A percentile compares a stretch with the other conserved stretches of the same genome.
Evolutionary conservation across 2,888 invertebrate species (phyloP).

Genomic region (Ophraella communa): DNA sequence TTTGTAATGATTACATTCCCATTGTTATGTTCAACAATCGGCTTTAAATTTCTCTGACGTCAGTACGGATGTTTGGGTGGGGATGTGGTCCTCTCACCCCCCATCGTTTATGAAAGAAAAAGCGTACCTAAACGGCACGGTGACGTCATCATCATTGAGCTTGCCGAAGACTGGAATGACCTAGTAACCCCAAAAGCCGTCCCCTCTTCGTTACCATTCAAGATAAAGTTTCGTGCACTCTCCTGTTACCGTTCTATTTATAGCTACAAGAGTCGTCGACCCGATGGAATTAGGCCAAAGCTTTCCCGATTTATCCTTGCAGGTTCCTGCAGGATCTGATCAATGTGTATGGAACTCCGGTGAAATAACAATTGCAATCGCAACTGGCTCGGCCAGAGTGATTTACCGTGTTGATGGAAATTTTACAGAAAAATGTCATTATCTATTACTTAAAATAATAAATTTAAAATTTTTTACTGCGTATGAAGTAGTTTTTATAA

Average conservation of each 20-base stretch:
- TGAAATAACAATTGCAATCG: slow-evolving; percentile 15
- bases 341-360: slow-evolving; percentile 12
- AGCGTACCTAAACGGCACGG: slow-evolving; percentile 3
- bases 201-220: slow-evolving; percentile 33
- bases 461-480: too few relatives aligned
- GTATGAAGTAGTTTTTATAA: too few relatives aligned
- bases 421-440: not conserved
- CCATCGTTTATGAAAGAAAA: slow-evolving; percentile 10
- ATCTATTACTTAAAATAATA: too few relatives aligned
- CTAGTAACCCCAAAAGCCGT: slow-evolving; percentile 34
- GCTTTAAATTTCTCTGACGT: not conserved
- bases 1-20: too few relatives aligned
- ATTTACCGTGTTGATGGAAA: not conserved
- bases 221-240: slow-evolving; percentile 19
- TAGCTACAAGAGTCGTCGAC: slow-evolving; percentile 36
- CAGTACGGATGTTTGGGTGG: not conserved
- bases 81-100: not conserved
- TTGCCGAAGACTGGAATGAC: slow-evolving; percentile 28
- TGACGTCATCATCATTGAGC: slow-evolving; percentile 37
- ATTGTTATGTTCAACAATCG: not conserved
- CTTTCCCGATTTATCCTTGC: slow-evolving; percentile 34
- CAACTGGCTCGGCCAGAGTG: not conserved
- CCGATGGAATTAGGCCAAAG: slow-evolving; percentile 31
- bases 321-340: slow-evolving; percentile 26
- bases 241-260: slow-evolving; percentile 31